Percentiles rank a stretch among this genome's conserved stretches.
Evolutionary conservation across 2,797 vertebrate genomes (phyloP).

Genomic region (Xerus rutilus): DNA sequence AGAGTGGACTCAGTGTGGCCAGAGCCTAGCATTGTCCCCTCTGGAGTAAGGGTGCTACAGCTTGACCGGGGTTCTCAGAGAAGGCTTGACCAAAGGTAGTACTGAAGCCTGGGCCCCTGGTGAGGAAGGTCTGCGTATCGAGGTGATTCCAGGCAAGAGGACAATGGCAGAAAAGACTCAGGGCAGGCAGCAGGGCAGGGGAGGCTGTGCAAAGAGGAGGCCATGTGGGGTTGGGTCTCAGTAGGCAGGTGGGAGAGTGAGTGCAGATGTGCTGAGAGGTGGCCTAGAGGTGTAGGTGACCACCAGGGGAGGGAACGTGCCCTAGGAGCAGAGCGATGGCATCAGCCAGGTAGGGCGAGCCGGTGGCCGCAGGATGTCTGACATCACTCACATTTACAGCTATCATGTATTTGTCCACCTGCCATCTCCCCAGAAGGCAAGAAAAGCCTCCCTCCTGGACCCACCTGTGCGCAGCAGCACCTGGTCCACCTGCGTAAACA

Average conservation of each 20-base stretch:
- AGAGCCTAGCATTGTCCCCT: not conserved
- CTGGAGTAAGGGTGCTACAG: not conserved
- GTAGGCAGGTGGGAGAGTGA: too few relatives aligned
- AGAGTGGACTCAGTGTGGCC: accelerated
- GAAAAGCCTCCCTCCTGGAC: accelerated
- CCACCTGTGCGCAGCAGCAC: not conserved
- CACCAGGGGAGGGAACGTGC: accelerated
- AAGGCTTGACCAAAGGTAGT: not conserved
- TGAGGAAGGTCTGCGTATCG: not conserved
- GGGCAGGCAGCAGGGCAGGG: too few relatives aligned
- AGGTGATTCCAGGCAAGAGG: accelerated
- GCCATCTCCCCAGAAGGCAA: not conserved
- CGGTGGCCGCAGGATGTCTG: not conserved
- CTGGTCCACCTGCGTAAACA: accelerated
- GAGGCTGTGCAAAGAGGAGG: not conserved
- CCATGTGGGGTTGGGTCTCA: accelerated
- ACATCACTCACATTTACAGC: too few relatives aligned
- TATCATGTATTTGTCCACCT: too few relatives aligned
- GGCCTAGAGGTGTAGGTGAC: accelerated
- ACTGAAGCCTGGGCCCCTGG: not conserved
- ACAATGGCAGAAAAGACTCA: not conserved
- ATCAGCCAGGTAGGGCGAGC: not conserved
- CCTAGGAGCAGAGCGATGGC: not conserved
- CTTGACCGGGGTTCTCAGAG: not conserved
- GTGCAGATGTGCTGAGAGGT: too few relatives aligned